These are phyloP conservation scores for Agelaius phoeniceus DNA, from an alignment of 2,113 vertebrate species.

Conservation along the genomic window DNA sequence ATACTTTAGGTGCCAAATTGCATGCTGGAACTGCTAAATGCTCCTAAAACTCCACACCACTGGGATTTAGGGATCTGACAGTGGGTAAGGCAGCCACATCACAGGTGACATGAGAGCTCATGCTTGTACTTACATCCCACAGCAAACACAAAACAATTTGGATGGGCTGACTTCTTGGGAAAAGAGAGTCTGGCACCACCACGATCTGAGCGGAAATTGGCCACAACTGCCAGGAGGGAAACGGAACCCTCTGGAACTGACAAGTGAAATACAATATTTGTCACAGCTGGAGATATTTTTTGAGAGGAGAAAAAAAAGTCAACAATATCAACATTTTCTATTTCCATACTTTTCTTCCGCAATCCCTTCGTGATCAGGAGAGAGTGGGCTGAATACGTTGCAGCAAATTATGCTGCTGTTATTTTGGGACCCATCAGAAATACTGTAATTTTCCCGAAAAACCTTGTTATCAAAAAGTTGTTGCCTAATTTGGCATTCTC, in stretches of 20 bases:
- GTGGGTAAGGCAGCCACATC: not conserved
- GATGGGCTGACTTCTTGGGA: not conserved
- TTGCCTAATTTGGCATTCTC: slow-evolving; percentile 23
- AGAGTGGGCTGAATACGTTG: slow-evolving; percentile 26
- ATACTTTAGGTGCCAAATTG: not conserved
- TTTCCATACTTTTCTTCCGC: not conserved
- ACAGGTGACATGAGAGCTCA: not conserved
- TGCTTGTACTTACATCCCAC: not conserved
- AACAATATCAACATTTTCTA: slow-evolving; percentile 9
- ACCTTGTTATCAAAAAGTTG: slow-evolving; percentile 5
- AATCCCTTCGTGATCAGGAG: not conserved
- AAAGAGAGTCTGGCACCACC: not conserved
- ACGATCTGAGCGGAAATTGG: not conserved
- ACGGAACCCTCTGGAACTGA: not conserved
- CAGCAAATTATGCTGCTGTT: not conserved
- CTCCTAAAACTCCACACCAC: not conserved
- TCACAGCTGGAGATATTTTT: slow-evolving; percentile 26
- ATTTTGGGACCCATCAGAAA: slow-evolving; percentile 49
- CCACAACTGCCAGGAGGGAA: not conserved
- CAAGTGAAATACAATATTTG: slow-evolving; percentile 3
- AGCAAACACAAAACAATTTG: not conserved
- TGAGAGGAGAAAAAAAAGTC: not conserved
- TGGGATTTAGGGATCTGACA: not conserved
- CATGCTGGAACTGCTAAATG: not conserved
- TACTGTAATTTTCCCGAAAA: slow-evolving; percentile 38